Base-by-base conservation (phyloP, 2,797 vertebrate genomes). In the Chloroceryle amazona region DNA sequence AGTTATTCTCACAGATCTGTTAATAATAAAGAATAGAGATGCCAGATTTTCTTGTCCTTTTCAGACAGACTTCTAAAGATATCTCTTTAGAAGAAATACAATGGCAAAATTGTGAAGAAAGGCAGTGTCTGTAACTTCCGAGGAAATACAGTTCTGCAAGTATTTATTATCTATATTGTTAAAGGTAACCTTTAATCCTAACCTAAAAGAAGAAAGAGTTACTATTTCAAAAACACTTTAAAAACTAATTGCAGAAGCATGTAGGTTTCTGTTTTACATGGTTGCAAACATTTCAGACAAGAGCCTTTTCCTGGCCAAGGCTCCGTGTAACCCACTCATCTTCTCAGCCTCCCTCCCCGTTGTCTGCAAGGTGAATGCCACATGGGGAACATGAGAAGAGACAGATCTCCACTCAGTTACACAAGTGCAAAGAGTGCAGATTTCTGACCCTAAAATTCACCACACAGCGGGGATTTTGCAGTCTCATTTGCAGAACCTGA, bases 311-410 rank as follows among this genome's bases (percentile, higher is more conserved):
- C 8, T 79, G 25, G 25, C 9, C 26, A 4, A 0, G 3, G 31
- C 0, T 1, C 47, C 35, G 14, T 0, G 0, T 35, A 51, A 25
- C 19, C 11, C 0, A 0, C 10, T 71, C 8, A 2, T 74, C n/a
- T 31, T 76, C 47, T n/a, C 28, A 71, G 39, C 10, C 19, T 58
- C 14, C 16, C 18, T 47, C 46, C 46, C 11, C 9, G 1, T 25
- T 80, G 31, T 21, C 31, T 58, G 57, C 18, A n/a, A 61, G 35
- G 21, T 63, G 49, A 75, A 74, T 85, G 14, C 28, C 67, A 26
- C 23, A 0, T 19, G 10, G 19, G 10, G 28, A 31, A 26, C 35
- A 28, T 5, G 11, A 37, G 23, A 26, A 66, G 11, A 74, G 66
- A 26, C 47, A 18, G 31, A 31, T 35, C 35, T 35, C 29, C 20